Evolutionary conservation across 2,113 vertebrate genomes (phyloP).

Genomic region (Podarcis raffonei): DNA sequence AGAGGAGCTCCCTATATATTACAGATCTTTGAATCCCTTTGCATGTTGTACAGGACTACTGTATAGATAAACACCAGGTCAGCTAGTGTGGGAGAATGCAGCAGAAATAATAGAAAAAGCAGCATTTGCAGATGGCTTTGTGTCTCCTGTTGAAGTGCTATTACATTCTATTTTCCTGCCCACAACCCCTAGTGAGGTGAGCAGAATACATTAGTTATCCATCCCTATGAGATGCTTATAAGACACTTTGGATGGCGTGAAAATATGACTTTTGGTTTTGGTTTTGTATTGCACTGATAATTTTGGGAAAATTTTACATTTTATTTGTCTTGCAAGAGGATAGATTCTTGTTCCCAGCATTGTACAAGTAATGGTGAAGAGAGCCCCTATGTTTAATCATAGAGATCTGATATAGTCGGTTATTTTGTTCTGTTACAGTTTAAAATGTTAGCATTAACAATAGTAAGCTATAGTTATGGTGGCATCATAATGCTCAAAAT

Average conservation of each 20-base stretch:
- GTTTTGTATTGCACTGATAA: background rate
- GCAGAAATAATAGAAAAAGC: background rate
- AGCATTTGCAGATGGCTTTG: background rate
- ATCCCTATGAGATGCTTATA: background rate
- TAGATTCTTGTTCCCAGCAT: background rate
- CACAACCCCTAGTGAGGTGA: background rate
- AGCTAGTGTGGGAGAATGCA: background rate
- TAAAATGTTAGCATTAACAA: background rate
- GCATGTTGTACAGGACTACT: background rate
- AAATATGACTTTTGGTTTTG: background rate
- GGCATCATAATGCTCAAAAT: too few relatives aligned
- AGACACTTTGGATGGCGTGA: background rate
- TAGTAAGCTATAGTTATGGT: background rate
- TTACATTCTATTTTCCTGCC: background rate
- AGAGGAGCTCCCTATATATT: background rate
- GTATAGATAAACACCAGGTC: background rate
- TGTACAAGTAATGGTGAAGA: background rate
- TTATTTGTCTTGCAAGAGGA: background rate
- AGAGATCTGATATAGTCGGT: background rate
- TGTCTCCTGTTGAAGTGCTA: background rate
- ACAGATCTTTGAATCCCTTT: too few relatives aligned
- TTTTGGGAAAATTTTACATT: background rate
- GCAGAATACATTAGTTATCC: background rate
- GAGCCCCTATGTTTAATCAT: background rate
- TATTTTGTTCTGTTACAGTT: background rate